These are phyloP conservation scores for Girardinus metallicus DNA, from an alignment of 2,797 vertebrate species.

Conservation along the genomic window DNA sequence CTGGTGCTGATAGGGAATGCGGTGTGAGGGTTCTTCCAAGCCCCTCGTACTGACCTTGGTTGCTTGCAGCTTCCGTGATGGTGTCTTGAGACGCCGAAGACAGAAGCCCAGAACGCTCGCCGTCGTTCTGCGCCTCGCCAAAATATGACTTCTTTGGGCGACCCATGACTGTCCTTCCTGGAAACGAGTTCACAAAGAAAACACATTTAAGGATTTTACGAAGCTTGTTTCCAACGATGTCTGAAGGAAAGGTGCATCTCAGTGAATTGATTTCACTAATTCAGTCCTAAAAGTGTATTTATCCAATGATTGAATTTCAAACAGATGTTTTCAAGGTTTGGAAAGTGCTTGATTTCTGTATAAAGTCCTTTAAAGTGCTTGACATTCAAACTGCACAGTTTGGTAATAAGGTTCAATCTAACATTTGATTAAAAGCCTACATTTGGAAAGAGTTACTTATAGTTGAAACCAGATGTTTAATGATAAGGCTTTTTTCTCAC, in stretches of 20 bases:
- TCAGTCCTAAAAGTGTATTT: not conserved
- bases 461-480: too few relatives aligned
- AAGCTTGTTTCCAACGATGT: not conserved
- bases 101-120: slow-evolving; percentile 93
- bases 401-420: too few relatives aligned
- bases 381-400: too few relatives aligned
- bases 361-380: too few relatives aligned
- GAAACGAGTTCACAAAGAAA: slow-evolving; percentile 10
- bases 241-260: not conserved
- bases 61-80: slow-evolving; percentile 83
- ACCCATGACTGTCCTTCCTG: slow-evolving; percentile 95
- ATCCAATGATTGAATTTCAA: too few relatives aligned
- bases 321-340: too few relatives aligned
- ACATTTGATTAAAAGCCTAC: too few relatives aligned
- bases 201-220: not conserved
- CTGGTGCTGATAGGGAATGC: slow-evolving; percentile 83
- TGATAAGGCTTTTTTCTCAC: too few relatives aligned
- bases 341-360: too few relatives aligned
- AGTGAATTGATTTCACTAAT: not conserved
- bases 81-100: slow-evolving; percentile 89
- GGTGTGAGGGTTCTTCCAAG: slow-evolving; percentile 89
- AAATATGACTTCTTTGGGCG: slow-evolving; percentile 91
- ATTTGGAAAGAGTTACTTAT: too few relatives aligned
- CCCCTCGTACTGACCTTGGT: slow-evolving; percentile 91
- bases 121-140: slow-evolving; percentile 85